A percentile compares a stretch with the other conserved stretches of the same genome.
These are phyloP conservation scores for Polia nebulosa DNA, from an alignment of 2,888 invertebrate genomes.

Conservation along the genomic window DNA sequence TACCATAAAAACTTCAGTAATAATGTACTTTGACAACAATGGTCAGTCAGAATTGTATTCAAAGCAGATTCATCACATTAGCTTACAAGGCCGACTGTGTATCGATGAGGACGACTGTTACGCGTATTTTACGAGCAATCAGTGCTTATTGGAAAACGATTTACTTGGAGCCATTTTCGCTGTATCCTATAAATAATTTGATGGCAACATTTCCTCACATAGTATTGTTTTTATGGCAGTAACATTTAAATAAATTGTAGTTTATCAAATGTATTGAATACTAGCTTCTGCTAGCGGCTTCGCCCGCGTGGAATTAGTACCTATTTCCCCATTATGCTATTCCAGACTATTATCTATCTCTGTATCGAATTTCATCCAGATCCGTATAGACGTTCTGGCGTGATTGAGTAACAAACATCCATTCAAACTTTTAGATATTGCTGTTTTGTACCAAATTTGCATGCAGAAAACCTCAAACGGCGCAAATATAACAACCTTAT, in stretches of 20 bases:
- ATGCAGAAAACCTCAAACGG: no score
- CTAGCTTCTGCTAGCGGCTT: neutral
- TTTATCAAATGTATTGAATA: neutral
- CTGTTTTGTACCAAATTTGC: no score
- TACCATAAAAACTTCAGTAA: neutral
- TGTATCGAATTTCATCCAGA: no score
- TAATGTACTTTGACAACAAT: constrained; percentile 23
- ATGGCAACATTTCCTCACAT: neutral
- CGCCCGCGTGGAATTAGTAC: no score
- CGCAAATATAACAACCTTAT: no score
- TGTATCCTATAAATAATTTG: neutral
- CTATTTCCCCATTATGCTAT: no score
- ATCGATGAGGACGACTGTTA: constrained; percentile 20
- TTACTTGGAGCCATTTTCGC: neutral
- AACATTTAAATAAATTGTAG: neutral
- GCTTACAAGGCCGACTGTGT: constrained; percentile 32
- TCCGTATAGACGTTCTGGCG: no score
- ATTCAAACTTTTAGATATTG: no score
- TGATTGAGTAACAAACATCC: no score
- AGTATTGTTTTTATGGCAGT: neutral
- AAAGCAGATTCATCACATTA: constrained; percentile 47
- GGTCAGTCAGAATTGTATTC: constrained; percentile 22
- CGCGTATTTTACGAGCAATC: constrained; percentile 38
- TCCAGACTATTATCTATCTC: no score
- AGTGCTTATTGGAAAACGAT: constrained; percentile 37